Evolutionary conservation across 2,888 invertebrate genomes (phyloP), one percentile per base, ranked within the genome.

Genomic region (Serripes groenlandicus): DNA sequence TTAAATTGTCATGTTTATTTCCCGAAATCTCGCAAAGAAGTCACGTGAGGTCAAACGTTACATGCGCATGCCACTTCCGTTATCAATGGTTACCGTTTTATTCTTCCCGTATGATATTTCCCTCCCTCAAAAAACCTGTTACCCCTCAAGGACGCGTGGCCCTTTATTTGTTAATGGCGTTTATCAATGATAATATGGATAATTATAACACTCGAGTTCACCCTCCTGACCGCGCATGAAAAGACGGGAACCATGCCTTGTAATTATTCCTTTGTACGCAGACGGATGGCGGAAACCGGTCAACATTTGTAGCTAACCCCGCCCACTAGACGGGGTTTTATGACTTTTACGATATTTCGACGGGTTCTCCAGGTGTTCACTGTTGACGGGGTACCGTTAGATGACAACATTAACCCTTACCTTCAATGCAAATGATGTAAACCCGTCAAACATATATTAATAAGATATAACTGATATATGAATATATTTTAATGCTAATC

Each of bases 61-160:
- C 82, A 60, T 70, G 66, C 60, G 70, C 74, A 56, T 66, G 32
- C 21, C 42, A 18, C 70, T 77, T 69, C 76, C 69, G 32, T 32
- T 49, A 56, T 35, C 23, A 35, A 35, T 35, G 69, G 32, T 49
- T 69, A 37, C 28, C 56, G 34, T 69, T 69, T 62, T 75, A 58
- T 54, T 52, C 60, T 70, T 71, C 64, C 54, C 37, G 18, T 58
- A 75, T 75, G 32, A 66, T 26, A 58, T 76, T 79, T 72, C 75
- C n/a, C n/a, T n/a, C n/a, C n/a, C n/a, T 56, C 54, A 42, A 23
- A 73, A 80, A 86, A 81, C 83, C 75, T 86, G 86, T 78, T 86
- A 74, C 72, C 78, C 81, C 76, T 83, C 83, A 78, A 32, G 49
- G 78, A 58, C 86, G 86, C 83, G 86, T 86, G 86, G n/a, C 81